Base-by-base conservation (phyloP, 2,888 invertebrate species). In the Callyntrura guangdongensis region DNA sequence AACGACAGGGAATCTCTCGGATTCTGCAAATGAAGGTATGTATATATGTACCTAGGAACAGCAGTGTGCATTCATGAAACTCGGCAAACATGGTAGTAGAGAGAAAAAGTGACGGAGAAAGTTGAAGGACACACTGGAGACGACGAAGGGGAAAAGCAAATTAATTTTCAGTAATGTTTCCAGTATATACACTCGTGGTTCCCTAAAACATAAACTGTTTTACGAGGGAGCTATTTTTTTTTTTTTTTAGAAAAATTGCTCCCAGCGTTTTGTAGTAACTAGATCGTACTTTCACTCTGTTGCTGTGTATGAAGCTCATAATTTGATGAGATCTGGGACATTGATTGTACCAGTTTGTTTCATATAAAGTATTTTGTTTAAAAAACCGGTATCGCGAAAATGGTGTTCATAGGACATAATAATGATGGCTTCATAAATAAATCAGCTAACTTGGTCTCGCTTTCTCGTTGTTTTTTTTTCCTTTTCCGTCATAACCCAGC, bases 1-100 rank as follows among this genome's bases (percentile, higher is more conserved):
- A 27, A 89, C 93, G 47, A 92, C 92, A 47, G 97, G 97, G n/a
- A 97, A 97, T 95, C 95, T 97, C 72, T 97, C 97, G 0, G 97
- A 97, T 95, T 97, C 97, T 5, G 97, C 97, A 17, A 97, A 97
- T 17, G 97, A 97, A 94, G 97, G 97, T 94, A 96, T 96, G 89
- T 87, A 45, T 14, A 89, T 36, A 64, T 3, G 56, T 56, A n/a
- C 11, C 22, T 64, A 53, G n/a, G 14, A 14, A 49, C 59, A 79
- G 64, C 74, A 67, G 36, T 36, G 36, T 36, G 36, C 36, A 36
- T 36, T 2, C 36, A 36, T 36, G 36, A 36, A 36, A 36, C 36
- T 6, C 36, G 2, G 53, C 53, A 6, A 9, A 5, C n/a, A 4
- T 59, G n/a, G 59, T 59, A 59, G 8, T 59, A 17, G 6, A n/a